Conservation (phyloP, 2,113 vertebrate species). For the Panthera uncia region DNA sequence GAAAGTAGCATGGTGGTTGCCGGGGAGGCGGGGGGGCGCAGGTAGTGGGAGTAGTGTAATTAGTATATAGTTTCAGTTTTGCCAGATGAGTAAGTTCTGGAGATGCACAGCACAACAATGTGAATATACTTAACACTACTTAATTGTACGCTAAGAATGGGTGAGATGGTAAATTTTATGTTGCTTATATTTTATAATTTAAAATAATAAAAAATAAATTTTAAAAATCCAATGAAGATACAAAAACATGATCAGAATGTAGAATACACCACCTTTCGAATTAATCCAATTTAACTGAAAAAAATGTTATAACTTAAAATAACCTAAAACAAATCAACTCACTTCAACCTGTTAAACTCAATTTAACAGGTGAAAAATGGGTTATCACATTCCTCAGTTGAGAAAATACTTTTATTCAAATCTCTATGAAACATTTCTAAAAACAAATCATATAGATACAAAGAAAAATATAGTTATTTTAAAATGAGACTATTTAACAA, state of each 20-base stretch:
- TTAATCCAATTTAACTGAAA: not conserved
- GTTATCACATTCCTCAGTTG: not conserved
- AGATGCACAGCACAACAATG: not conserved
- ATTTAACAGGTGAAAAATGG: not conserved
- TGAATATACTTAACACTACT: not conserved
- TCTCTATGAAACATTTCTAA: not conserved
- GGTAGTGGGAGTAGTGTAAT: not conserved
- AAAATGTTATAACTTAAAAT: not conserved
- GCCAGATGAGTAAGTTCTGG: not conserved
- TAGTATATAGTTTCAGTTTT: not conserved
- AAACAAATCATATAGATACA: not conserved
- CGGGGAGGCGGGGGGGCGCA: not conserved
- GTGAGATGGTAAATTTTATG: not conserved
- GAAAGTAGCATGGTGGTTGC: not conserved
- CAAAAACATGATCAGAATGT: not conserved
- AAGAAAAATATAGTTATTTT: not conserved
- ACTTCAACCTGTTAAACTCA: not conserved
- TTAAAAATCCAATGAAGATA: not conserved
- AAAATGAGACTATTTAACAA: not conserved
- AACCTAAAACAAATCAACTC: constrained; percentile 4
- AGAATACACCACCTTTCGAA: not conserved
- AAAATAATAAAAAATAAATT: not conserved
- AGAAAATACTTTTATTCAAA: not conserved
- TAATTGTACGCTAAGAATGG: not conserved
- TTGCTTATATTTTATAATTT: not conserved